Base-by-base conservation (phyloP, 2,113 vertebrate genomes). In the Siphamia tubifer region DNA sequence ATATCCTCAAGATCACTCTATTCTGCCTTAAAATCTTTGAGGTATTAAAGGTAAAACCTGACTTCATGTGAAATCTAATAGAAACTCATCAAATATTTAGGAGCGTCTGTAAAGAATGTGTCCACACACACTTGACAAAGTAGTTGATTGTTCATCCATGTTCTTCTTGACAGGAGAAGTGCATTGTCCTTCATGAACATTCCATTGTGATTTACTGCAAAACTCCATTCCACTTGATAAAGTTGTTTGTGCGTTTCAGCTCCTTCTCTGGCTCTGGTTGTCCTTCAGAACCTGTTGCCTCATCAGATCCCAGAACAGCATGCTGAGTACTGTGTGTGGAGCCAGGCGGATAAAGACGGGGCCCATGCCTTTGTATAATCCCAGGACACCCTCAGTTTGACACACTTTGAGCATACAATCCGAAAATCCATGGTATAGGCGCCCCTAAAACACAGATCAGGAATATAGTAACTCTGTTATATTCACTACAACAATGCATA, bases 241-340 rank as follows among this genome's bases (percentile, higher is more conserved):
- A 42, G 20, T 20, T 4, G 3, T 44, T 34, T 20, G 5, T n/a
- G 1, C 4, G 34, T 24, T 64, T 83, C 19, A 68, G 36, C 10
- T 69, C 2, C 19, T 53, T 56, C 32, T 27, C 21, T 54, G 47
- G 30, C 67, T 70, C 36, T 56, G 40, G 19, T 57, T 74, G 52
- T 84, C 30, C 54, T 51, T 74, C 6, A 67, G 1, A 0, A 89
- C 84, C 60, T 92, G 79, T 39, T 94, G 94, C 72, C 96, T 91
- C 76, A 99, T 90, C 68, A 97, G 87, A 1, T 98, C 97, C 97
- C 97, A 99, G 53, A 99, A 94, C 54, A 99, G 90, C 91, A 99
- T 95, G 90, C 96, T 98, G 82, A 99, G 95, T 30, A 95, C 86
- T 0, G 96, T 98, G 90, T 99, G 96, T 0, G 96, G 96, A 4